Evolutionary conservation across 2,797 vertebrate species (phyloP).

Genomic region (Benthosema pterotum): DNA sequence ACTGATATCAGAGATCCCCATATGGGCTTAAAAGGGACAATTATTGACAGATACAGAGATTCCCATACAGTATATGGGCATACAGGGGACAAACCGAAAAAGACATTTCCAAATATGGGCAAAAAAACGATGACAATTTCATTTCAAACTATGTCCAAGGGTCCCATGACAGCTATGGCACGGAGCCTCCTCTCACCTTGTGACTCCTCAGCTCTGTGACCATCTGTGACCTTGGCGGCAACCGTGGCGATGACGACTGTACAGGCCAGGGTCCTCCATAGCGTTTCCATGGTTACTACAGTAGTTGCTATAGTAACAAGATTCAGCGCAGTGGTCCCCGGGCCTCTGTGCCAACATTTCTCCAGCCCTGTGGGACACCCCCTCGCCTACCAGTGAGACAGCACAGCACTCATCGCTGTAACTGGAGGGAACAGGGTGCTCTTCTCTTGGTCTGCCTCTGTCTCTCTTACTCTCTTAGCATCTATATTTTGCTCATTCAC

Average conservation of each 20-base stretch:
- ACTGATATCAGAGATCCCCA: too few species aligned
- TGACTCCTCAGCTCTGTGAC: constrained; percentile 75
- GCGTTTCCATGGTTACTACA: constrained; percentile 90
- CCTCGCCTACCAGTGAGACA: constrained; percentile 84
- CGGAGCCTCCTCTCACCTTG: constrained; percentile 84
- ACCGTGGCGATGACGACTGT: constrained; percentile 82
- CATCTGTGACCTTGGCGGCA: constrained; percentile 73
- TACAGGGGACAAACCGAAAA: too few species aligned
- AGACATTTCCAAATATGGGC: too few species aligned
- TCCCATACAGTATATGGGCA: too few species aligned
- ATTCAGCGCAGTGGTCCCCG: constrained; percentile 82
- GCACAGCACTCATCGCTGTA: constrained; percentile 70
- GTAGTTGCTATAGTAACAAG: constrained; percentile 80
- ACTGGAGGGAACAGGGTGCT: constrained; percentile 3
- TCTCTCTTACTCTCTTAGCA: neutral
- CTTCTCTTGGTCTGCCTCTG: neutral
- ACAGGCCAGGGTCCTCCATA: constrained; percentile 90
- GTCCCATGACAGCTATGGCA: too few species aligned
- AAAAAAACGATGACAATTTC: too few species aligned
- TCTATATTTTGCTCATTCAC: constrained; percentile 10
- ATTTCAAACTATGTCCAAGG: too few species aligned
- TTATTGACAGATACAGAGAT: too few species aligned
- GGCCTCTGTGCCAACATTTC: constrained; percentile 94
- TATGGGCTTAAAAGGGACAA: too few species aligned
- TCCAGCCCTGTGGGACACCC: constrained; percentile 86